Base-by-base conservation (phyloP, 2,797 vertebrate genomes). In the Crenuchus spilurus region DNA sequence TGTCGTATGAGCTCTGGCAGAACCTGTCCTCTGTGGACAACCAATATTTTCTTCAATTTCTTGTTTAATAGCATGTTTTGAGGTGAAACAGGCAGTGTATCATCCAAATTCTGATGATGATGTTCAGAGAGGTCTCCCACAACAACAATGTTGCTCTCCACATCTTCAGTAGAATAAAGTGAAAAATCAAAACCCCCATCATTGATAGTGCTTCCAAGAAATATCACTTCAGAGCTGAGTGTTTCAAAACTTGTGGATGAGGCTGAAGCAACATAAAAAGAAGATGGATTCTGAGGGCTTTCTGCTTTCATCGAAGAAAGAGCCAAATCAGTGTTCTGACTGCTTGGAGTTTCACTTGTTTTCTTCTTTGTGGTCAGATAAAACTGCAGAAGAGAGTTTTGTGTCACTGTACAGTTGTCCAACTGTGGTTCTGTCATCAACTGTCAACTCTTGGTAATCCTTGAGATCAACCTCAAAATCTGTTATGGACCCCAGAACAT, bases 331-430 rank as follows among this genome's bases (percentile, higher is more conserved):
- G 18, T 31, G 10, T 16, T 28, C n/a, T 64, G 8, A 4, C 18
- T 2, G 20, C 24, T 18, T 35, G 35, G 14, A 44, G 6, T 49
- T 16, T 2, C 46, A 49, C 16, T 49, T 18, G 6, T 49, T 49
- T 49, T 49, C 37, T 70, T 69, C 14, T 31, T 49, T 22, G 60
- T 70, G 18, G 74, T 79, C 31, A 61, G 26, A n/a, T 69, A 77
- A 46, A 82, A 75, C 22, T 76, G 33, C n/a, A 76, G 42, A 30
- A 69, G 64, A 2, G 2, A 72, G 18, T 51, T 61, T 74, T 61
- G 66, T 68, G 35, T 75, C 66, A 28, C 4, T 58, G 10, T 51
- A 68, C 4, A 72, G 20, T 46, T 62, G 24, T 30, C 65, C 70
- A 61, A 74, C 65, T 48, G 74, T 80, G 2, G 2, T 48, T 2